A percentile compares a stretch with the other conserved stretches of the same genome.
Conservation (phyloP, 2,797 vertebrate genomes). For the Phrynocephalus forsythii region DNA sequence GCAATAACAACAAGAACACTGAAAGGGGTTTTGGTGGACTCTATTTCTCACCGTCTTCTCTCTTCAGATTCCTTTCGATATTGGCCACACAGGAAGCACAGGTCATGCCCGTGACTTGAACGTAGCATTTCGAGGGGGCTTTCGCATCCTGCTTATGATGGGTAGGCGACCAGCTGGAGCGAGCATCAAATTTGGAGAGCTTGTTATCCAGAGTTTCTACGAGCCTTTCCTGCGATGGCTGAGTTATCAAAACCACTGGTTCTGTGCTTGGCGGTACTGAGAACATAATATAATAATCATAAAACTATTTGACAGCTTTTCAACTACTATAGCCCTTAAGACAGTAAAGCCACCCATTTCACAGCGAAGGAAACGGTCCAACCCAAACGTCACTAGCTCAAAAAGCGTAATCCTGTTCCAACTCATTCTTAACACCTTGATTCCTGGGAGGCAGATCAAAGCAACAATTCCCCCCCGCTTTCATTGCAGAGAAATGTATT, state of each 20-base stretch:
- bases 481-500: too few relatives aligned
- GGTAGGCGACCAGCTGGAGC: constrained; percentile 48
- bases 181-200: constrained; percentile 53
- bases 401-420: neutral
- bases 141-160: constrained; percentile 65
- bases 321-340: neutral
- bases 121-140: constrained; percentile 88
- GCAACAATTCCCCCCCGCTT: too few relatives aligned
- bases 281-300: neutral
- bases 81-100: constrained; percentile 97
- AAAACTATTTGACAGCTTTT: fast-evolving
- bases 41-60: constrained; percentile 86
- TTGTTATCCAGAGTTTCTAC: constrained; percentile 63
- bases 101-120: constrained; percentile 96
- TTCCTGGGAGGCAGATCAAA: too few relatives aligned
- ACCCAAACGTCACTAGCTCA: neutral
- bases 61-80: constrained; percentile 95
- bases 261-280: constrained; percentile 75
- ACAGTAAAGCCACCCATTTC: fast-evolving
- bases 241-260: constrained; percentile 72
- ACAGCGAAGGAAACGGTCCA: neutral
- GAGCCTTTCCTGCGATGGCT: constrained; percentile 54
- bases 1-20: fast-evolving
- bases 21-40: neutral
- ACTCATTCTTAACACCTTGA: neutral